A percentile compares a stretch with the other conserved stretches of the same genome.
Evolutionary conservation across 2,113 vertebrate genomes (phyloP).

Genomic region (Caranx ignobilis): DNA sequence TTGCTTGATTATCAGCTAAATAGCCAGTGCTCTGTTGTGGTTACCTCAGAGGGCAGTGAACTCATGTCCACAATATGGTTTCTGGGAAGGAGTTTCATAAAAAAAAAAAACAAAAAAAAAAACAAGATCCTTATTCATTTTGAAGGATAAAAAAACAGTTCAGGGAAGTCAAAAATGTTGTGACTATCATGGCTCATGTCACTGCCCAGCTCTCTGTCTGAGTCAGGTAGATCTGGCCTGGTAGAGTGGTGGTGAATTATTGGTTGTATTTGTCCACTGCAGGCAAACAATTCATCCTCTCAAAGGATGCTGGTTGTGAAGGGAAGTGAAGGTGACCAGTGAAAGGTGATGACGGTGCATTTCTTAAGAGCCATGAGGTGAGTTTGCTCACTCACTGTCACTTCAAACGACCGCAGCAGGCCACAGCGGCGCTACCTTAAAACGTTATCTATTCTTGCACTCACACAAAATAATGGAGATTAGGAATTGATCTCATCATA

Average conservation of each 20-base stretch:
- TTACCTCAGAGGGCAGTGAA: not conserved
- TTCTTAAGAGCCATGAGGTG: conserved; percentile 25
- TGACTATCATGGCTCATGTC: not conserved
- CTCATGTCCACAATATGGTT: too few species aligned
- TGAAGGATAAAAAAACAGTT: not conserved
- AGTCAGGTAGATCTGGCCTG: not conserved
- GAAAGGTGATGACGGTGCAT: conserved; percentile 11
- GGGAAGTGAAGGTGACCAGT: conserved; percentile 25
- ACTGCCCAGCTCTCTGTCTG: too few species aligned
- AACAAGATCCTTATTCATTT: not conserved
- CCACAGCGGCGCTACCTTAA: conserved; percentile 10
- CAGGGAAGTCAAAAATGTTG: conserved; percentile 10
- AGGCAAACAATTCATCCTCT: conserved; percentile 31
- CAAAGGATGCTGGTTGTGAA: conserved; percentile 10
- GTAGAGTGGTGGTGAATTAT: conserved; percentile 1
- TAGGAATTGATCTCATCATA: not conserved
- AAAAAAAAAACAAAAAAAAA: too few species aligned
- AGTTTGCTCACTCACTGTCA: conserved; percentile 13
- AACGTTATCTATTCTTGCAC: not conserved
- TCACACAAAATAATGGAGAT: conserved; percentile 1
- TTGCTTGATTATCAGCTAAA: not conserved
- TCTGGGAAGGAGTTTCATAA: too few species aligned
- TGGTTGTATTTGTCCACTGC: conserved; percentile 15
- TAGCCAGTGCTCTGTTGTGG: not conserved
- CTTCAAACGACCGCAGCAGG: not conserved